Evolutionary conservation across 2,113 vertebrate genomes (phyloP), one percentile per base, ranked within the genome.

Genomic region (Colistium nudipinnis): DNA sequence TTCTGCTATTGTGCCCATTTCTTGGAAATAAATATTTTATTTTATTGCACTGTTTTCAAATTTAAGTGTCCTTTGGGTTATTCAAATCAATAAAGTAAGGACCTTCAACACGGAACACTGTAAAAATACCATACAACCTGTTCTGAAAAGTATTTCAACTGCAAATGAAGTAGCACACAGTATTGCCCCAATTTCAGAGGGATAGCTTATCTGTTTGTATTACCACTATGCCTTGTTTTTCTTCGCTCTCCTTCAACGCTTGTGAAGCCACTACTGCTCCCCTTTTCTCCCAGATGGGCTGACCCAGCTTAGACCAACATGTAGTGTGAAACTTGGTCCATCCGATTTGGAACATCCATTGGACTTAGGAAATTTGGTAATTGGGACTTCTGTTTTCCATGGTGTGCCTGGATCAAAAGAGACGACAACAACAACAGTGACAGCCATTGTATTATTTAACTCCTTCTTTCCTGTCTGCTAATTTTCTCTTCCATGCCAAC

Each of bases 321-420:
- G 74, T 65, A 68, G 74, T 78, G 78, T 86, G 82, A 88, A 89
- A 91, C 88, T 75, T 38, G 73, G 80, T 87, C 74, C 66, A 83
- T 89, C 92, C 89, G 91, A 90, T 91, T n/a, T 80, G 79, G 75
- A 85, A 89, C 31, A 33, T 33, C 9, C 31, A 33, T 33, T 33
- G 86, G 45, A 65, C 68, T 70, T 10, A 6, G 12, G 19, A 52
- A 64, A 31, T 65, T 7, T 62, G 14, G 53, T 41, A 43, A 17
- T 45, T 41, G 14, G 9, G 33, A n/a, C n/a, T 30, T 77, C 27
- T 45, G n/a, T 30, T 33, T 30, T 36, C 44, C 22, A 11, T 55
- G n/a, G 60, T 68, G 31, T 65, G 65, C 66, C 71, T 33, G 60
- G 61, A 72, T 76, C 54, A 71, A 74, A 49, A 68, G 48, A 63